Evolutionary conservation across 2,797 vertebrate genomes (phyloP), one percentile per base, ranked within the genome.

Genomic region (Catamblyrhynchus diadema): DNA sequence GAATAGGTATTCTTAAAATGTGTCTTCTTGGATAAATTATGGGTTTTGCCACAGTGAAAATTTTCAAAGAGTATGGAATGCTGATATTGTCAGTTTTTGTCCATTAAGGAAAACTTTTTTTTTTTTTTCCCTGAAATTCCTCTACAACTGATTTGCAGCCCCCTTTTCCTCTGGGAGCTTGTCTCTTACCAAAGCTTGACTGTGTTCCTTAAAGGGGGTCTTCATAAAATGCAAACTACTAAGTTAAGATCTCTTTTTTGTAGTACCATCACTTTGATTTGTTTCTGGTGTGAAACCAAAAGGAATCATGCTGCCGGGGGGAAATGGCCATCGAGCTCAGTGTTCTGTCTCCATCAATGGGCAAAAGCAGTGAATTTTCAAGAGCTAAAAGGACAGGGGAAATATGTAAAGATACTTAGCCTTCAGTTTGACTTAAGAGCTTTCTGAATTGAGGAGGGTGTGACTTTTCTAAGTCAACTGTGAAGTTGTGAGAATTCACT

Each of bases 181-280:
- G 8, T 41, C 3, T 51, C 16, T 61, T 87, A 19, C 5, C 12
- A 79, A 28, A 81, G 30, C 33, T 61, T 69, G 4, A 10, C 3
- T 72, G 7, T 60, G 7, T 44, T 62, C 14, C 8, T 51, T 51
- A 60, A 27, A 47, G 6, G 5, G 9, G 4, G 13, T 51, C 5
- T 51, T 82, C 15, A 12, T 67, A 22, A 67, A 85, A 45, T 33
- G 7, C 30, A 13, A 10, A 23, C 4, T 39, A 45, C 30, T 28
- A 28, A 69, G 8, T 25, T 4, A 16, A 66, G 23, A 6, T 48
- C 6, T 51, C 2, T 0, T 28, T 80, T 33, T 28, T 65, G 3
- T 69, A 21, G 7, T 72, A 20, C 21, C 1, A 8, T 64, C 0
- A 1, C 6, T 67, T 37, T 8, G 17, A 6, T 51, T n/a, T 85